Evolutionary conservation across 2,888 invertebrate genomes (phyloP), one percentile per base, ranked within the genome.

Genomic region (Nemotelus nigrinus): DNA sequence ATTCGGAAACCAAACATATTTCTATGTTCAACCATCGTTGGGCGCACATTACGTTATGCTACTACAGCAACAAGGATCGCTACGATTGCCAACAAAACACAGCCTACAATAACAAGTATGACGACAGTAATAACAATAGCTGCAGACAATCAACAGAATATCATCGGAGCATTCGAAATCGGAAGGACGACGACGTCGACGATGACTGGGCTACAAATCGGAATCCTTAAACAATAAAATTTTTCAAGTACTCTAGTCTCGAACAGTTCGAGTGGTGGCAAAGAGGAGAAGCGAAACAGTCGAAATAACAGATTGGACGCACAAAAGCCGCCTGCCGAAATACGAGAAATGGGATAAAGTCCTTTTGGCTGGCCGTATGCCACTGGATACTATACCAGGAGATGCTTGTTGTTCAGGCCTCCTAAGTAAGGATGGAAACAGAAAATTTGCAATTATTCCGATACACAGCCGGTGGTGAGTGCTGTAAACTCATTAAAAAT

Each of bases 181-280:
- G 55, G 25, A 25, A 25, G 25, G 25, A 25, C 25, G 25, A 25
- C 25, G 71, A 10, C 5, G 57, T n/a, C 57, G n/a, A 10, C 25
- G 25, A 3, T 10, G n/a, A n/a, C 44, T 57, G 10, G 76, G 55
- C 78, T 64, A 76, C 78, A 78, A 78, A 76, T 78, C 65, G 71
- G 76, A 76, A 78, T 78, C 78, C 76, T 76, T 76, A 76, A 78
- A 78, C 78, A 78, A 78, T 78, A 76, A 78, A 78, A 78, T 76
- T 72, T 43, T 43, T 67, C 25, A 67, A 67, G 48, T 67, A 47
- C 67, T 48, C 25, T 25, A 25, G 25, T 25, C 25, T 25, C 25
- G 25, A 25, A 25, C 25, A 25, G 25, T 25, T 25, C 25, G 25
- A 25, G 25, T 25, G 25, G 25, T 25, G 25, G 25, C 25, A 25